Evolutionary conservation across 2,113 vertebrate genomes (phyloP).

Genomic region (Drymodes brunneopygia): DNA sequence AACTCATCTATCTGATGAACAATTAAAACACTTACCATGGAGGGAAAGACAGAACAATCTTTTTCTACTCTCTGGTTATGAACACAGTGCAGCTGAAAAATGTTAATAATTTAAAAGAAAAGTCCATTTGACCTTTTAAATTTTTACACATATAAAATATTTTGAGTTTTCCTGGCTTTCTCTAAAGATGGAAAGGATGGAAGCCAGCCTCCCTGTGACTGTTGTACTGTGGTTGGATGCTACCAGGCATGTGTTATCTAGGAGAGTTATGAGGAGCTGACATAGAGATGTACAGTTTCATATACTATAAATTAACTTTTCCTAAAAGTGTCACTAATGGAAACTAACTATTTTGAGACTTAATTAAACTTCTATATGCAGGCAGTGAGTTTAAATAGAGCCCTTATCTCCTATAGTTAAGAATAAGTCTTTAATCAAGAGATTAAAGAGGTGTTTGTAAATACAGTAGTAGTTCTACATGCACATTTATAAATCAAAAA

Average conservation of each 20-base stretch:
- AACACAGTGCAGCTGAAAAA: neutral
- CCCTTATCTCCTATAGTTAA: neutral
- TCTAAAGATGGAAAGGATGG: neutral
- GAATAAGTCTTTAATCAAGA: conserved; percentile 1
- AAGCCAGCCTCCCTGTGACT: neutral
- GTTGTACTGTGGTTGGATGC: neutral
- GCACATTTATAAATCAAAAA: neutral
- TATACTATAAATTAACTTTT: neutral
- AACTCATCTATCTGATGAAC: neutral
- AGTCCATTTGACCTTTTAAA: neutral
- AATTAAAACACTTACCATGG: neutral
- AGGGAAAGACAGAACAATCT: neutral
- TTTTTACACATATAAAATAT: neutral
- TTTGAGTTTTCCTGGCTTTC: neutral
- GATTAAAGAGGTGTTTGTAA: neutral
- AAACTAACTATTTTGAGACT: neutral
- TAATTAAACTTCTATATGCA: neutral
- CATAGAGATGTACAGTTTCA: neutral
- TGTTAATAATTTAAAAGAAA: neutral
- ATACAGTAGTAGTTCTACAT: neutral
- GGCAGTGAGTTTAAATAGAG: neutral
- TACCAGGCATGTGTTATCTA: no score
- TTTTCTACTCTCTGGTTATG: neutral
- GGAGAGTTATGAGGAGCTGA: neutral
- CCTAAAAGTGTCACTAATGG: neutral